Evolutionary conservation across 2,797 vertebrate genomes (phyloP).

Genomic region (Tapirus indicus): DNA sequence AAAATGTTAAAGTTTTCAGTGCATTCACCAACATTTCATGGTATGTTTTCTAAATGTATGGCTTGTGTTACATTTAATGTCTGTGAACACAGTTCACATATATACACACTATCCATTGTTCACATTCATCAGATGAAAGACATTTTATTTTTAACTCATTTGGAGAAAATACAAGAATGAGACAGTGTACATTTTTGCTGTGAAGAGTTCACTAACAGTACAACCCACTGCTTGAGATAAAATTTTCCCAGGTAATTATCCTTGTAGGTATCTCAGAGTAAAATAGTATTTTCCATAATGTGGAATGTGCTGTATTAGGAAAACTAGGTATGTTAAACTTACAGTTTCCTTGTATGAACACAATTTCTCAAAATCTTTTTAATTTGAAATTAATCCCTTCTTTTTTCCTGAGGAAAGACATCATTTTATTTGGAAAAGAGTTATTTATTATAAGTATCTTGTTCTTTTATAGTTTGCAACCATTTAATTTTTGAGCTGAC

Average conservation of each 20-base stretch:
- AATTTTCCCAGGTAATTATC: constrained; percentile 3
- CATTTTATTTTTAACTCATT: constrained; percentile 55
- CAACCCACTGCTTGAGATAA: not conserved
- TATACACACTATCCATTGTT: not conserved
- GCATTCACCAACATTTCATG: not conserved
- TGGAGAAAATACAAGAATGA: constrained; percentile 37
- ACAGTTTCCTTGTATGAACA: not conserved
- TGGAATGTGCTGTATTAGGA: not conserved
- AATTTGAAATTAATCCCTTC: not conserved
- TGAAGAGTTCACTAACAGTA: constrained; percentile 16
- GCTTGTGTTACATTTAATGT: not conserved
- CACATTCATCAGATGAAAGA: constrained; percentile 10
- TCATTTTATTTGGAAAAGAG: constrained; percentile 21
- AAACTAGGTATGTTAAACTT: not conserved
- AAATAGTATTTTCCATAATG: not conserved
- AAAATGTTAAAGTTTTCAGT: not conserved
- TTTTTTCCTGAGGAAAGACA: not conserved
- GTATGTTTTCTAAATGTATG: constrained; percentile 2
- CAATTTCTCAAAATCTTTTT: constrained; percentile 23
- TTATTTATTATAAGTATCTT: not conserved
- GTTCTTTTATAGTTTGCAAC: not conserved
- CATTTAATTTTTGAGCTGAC: constrained; percentile 38
- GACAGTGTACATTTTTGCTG: not conserved
- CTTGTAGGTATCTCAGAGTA: not conserved
- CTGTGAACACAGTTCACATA: not conserved